Evolutionary conservation across 2,113 vertebrate genomes (phyloP).

Genomic region (Holacanthus passer): DNA sequence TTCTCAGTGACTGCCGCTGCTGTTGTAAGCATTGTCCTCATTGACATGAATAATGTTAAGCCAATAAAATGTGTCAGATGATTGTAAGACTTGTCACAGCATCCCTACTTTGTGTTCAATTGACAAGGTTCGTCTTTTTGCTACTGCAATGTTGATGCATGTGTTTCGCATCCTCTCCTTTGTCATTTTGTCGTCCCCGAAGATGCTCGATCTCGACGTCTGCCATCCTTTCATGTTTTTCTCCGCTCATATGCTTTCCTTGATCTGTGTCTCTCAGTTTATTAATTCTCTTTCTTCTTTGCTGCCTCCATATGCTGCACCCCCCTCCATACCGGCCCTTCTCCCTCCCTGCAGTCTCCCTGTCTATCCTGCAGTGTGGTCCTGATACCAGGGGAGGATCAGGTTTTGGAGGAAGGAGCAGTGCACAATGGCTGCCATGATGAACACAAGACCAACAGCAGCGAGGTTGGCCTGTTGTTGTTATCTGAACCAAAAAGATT

Average conservation of each 20-base stretch:
- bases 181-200: background rate
- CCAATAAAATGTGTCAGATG: background rate
- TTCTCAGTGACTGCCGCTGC: background rate
- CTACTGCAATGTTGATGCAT: background rate
- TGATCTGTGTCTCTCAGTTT: conserved; percentile 22
- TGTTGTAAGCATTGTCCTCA: background rate
- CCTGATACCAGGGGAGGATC: conserved; percentile 84
- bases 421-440: conserved; percentile 90
- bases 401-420: conserved; percentile 82
- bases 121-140: background rate
- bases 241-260: background rate
- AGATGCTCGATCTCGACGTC: background rate
- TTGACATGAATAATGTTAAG: background rate
- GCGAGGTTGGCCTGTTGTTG: conserved; percentile 76
- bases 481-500: conserved; percentile 23
- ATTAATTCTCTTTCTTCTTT: conserved; percentile 41
- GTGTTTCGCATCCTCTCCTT: background rate
- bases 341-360: conserved; percentile 79
- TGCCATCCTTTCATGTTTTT: conserved; percentile 9
- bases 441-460: conserved; percentile 87
- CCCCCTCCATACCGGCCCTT: background rate
- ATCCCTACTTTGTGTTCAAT: background rate
- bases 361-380: conserved; percentile 88
- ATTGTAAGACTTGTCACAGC: background rate
- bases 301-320: conserved; percentile 5